These are phyloP conservation scores for Corydoras sp. DNA, from an alignment of 2,113 vertebrate species.

Conservation along the genomic window DNA sequence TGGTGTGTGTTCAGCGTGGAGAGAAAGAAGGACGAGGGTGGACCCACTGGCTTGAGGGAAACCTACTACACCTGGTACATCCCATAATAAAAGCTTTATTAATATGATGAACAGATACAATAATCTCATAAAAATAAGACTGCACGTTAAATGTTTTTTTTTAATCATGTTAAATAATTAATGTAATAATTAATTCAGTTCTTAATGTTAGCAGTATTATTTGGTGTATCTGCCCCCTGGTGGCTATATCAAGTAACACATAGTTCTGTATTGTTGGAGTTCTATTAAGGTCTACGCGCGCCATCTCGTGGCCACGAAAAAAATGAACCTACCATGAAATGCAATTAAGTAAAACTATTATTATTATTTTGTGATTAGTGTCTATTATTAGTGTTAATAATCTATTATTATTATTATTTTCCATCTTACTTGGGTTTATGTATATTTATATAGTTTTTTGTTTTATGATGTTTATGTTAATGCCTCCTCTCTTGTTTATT, in stretches of 20 bases:
- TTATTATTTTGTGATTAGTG: too few species aligned
- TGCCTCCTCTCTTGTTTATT: too few species aligned
- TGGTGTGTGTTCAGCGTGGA: constrained; percentile 81
- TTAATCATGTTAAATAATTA: neutral
- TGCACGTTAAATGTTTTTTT: neutral
- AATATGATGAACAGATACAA: neutral
- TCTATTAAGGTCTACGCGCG: neutral
- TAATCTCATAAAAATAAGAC: neutral
- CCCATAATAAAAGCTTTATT: neutral
- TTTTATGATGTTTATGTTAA: too few species aligned
- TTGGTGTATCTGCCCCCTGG: neutral
- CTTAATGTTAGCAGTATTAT: neutral
- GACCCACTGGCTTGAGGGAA: constrained; percentile 84
- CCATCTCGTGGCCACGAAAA: neutral
- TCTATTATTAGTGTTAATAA: too few species aligned
- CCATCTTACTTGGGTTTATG: too few species aligned
- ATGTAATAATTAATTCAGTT: neutral
- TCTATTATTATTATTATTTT: too few species aligned
- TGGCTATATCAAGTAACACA: neutral
- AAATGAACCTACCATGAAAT: too few species aligned
- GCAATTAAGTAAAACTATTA: too few species aligned
- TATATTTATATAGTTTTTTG: too few species aligned
- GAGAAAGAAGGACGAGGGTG: constrained; percentile 87
- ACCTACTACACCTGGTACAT: constrained; percentile 81
- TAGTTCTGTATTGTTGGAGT: neutral